These are phyloP conservation scores for Gymnobelideus leadbeateri DNA, from an alignment of 2,113 vertebrate genomes.

Conservation along the genomic window DNA sequence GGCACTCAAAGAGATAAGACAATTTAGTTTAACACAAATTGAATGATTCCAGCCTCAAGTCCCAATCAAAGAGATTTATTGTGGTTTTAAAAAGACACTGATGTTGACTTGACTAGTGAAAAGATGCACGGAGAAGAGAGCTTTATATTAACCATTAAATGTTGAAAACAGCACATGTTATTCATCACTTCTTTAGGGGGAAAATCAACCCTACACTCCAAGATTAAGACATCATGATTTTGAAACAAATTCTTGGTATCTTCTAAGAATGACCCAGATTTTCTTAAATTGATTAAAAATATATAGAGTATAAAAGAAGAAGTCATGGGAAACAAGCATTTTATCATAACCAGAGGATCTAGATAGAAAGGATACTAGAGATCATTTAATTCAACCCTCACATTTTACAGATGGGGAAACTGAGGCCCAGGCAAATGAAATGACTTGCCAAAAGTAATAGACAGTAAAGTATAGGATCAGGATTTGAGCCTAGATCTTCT, in stretches of 20 bases:
- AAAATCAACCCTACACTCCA: slow-evolving; percentile 2
- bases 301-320: not conserved
- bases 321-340: not conserved
- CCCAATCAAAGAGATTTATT: slow-evolving; percentile 87
- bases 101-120: slow-evolving; percentile 84
- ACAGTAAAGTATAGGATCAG: not conserved
- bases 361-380: not conserved
- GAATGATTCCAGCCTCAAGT: slow-evolving; percentile 86
- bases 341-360: not conserved
- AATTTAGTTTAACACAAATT: slow-evolving; percentile 85
- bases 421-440: not conserved
- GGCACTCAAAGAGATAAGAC: slow-evolving; percentile 84
- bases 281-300: slow-evolving; percentile 39
- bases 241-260: slow-evolving; percentile 8
- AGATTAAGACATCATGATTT: slow-evolving; percentile 33
- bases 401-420: not conserved
- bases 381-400: not conserved
- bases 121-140: slow-evolving; percentile 76
- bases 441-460: not conserved
- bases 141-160: slow-evolving; percentile 68
- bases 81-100: slow-evolving; percentile 84
- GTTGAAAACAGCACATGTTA: slow-evolving; percentile 44
- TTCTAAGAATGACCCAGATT: slow-evolving; percentile 14
- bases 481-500: not conserved
- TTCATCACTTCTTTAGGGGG: not conserved